Base-by-base conservation (phyloP, 1,140 invertebrate genomes). In the Solenopsis invicta region DNA sequence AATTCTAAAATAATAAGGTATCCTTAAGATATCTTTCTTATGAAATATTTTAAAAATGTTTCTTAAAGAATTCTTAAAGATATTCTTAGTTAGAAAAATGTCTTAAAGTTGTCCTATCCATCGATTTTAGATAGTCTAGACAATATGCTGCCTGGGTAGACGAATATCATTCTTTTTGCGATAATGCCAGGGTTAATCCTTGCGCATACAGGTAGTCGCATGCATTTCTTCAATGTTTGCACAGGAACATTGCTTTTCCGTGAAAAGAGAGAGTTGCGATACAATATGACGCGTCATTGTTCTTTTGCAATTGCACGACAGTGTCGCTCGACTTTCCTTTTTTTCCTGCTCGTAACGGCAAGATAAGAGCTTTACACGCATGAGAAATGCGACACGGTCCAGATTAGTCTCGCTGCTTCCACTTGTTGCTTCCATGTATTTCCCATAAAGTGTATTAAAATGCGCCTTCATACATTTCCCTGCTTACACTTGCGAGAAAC, bases 251-350 rank as follows among this genome's bases (percentile, higher is more conserved):
- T 80, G 56, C 61, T 76, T 86, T 61, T 69, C 50, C 24, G 45
- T 16, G 13, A 62, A 78, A 81, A 67, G 85, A 86, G 74, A 86
- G 85, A 86, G 85, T 80, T 59, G 16, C 72, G 34, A 78, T 29
- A 56, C 37, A 50, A 48, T 59, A 80, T 37, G 84, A 59, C 76
- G 64, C 64, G 62, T 59, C 85, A 86, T 86, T 86, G 85, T 86
- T 86, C 85, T 82, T 81, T 69, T 61, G 9, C 54, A 59, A 80
- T 62, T 61, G 54, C 45, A 34, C 37, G n/a, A 62, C 80, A 16
- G 24, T 82, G 80, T 72, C 67, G 80, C 37, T 34, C 80, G 69
- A n/a, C 80, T 84, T 84, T 84, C 80, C 56, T 62, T 84, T 72
- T 54, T 29, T 81, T 59, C 6, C 54, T 37, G 21, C 41, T 61